phyloP scores from a whole-genome alignment of 2,888 invertebrate genomes.

The Eristalis pertinax region DNA sequence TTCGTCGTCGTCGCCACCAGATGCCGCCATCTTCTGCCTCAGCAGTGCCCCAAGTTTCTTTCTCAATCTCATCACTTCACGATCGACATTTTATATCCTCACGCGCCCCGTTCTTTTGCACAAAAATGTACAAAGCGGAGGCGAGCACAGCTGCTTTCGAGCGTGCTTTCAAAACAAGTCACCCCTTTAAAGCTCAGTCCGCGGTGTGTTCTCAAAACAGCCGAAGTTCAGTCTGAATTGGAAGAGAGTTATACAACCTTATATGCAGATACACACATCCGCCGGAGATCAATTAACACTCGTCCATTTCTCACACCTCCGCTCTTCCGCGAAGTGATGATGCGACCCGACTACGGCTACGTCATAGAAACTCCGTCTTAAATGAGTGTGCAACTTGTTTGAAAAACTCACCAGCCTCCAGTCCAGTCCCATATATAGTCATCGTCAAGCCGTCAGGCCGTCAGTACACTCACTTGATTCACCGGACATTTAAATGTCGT shows the following conservation, averaged over 20 bases:
- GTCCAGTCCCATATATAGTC: slow-evolving; percentile 38
- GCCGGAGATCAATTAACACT: neutral
- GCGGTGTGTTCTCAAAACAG: too few relatives aligned
- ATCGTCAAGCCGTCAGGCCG: neutral
- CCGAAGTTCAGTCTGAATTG: neutral
- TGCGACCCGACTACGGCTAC: neutral
- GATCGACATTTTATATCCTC: neutral
- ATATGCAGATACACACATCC: neutral
- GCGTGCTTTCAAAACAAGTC: too few relatives aligned
- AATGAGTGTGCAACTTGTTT: neutral
- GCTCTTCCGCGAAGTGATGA: neutral
- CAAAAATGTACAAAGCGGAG: neutral
- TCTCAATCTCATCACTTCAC: neutral
- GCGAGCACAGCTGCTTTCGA: neutral
- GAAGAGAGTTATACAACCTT: neutral
- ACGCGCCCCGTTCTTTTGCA: neutral
- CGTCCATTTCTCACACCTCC: neutral
- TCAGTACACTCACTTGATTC: neutral
- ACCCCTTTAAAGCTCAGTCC: too few relatives aligned
- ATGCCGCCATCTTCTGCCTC: too few relatives aligned
- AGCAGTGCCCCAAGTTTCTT: too few relatives aligned
- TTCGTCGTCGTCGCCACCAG: too few relatives aligned
- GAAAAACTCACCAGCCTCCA: slow-evolving; percentile 24
- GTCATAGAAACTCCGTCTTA: neutral
- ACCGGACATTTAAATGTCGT: neutral